phyloP scores from a whole-genome alignment of 2,888 invertebrate species.

The Amiota mariae region DNA sequence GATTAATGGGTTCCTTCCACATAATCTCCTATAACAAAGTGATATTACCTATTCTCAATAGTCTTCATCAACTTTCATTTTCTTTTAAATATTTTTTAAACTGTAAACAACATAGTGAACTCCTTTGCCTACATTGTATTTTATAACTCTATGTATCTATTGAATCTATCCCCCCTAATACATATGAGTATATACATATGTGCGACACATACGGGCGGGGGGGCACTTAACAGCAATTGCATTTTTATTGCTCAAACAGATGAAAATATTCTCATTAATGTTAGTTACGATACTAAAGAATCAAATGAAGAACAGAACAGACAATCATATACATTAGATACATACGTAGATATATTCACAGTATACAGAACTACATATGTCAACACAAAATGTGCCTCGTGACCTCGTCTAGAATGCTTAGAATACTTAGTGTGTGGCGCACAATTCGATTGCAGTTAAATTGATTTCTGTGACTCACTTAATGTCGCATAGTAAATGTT shows the following conservation, averaged over 20 bases:
- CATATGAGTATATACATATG: background rate
- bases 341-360: too few species aligned
- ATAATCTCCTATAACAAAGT: too few species aligned
- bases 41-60: too few species aligned
- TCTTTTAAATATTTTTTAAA: too few species aligned
- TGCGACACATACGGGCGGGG: constrained; percentile 46
- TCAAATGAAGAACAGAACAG: background rate
- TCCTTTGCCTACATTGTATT: too few species aligned
- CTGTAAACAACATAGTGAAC: too few species aligned
- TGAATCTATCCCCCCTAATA: too few species aligned
- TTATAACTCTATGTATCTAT: too few species aligned
- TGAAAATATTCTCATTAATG: constrained; percentile 63
- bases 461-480: constrained; percentile 49
- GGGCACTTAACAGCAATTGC: constrained; percentile 67
- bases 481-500: constrained; percentile 36
- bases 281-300: constrained; percentile 35
- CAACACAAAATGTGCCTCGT: constrained; percentile 42
- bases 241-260: constrained; percentile 67
- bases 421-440: constrained; percentile 42
- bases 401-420: constrained; percentile 40
- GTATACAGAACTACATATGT: background rate
- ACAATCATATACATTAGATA: too few species aligned
- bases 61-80: too few species aligned
- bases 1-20: too few species aligned
- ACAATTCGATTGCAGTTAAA: constrained; percentile 49